phyloP scores from a whole-genome alignment of 2,113 vertebrate species.

The Vanacampus margaritifer region DNA sequence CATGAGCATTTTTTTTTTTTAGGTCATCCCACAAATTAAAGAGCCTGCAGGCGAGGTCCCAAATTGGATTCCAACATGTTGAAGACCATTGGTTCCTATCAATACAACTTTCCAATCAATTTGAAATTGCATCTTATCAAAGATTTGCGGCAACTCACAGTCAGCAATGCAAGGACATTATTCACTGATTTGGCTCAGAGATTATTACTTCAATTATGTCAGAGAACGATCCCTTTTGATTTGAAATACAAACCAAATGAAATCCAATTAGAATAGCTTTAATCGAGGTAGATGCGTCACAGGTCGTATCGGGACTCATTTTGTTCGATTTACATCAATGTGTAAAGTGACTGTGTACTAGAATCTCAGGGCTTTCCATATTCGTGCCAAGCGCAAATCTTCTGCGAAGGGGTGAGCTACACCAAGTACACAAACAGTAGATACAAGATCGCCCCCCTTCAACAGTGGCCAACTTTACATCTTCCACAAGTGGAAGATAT shows the following conservation, averaged over 20 bases:
- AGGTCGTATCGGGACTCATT: background rate
- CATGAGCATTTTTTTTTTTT: background rate
- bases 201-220: background rate
- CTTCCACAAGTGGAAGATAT: too few relatives aligned
- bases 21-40: background rate
- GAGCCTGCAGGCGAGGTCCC: background rate
- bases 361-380: background rate
- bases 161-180: background rate
- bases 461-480: too few relatives aligned
- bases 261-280: background rate
- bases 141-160: background rate
- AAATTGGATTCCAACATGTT: background rate
- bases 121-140: background rate
- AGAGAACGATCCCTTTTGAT: background rate
- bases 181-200: background rate
- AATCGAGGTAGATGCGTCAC: background rate
- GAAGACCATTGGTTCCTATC: background rate
- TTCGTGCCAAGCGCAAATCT: too few relatives aligned
- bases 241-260: background rate
- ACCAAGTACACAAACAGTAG: too few relatives aligned
- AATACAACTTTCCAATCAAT: background rate
- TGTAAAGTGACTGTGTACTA: background rate
- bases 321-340: background rate
- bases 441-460: too few relatives aligned
- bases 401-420: too few relatives aligned